Base-by-base conservation (phyloP, 2,888 invertebrate genomes). In the Patella pellucida region DNA sequence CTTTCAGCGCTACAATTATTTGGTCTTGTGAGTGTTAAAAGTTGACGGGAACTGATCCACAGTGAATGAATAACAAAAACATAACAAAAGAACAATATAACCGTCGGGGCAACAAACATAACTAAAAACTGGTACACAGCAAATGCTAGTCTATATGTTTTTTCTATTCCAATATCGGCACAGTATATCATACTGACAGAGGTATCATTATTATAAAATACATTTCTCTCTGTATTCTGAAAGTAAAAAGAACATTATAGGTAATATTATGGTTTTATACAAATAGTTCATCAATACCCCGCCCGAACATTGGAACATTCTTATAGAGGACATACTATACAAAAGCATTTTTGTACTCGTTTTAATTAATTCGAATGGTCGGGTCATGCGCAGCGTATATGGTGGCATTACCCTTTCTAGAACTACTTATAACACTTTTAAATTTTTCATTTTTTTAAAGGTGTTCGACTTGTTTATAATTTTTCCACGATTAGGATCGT, bases 61-160 rank as follows among this genome's bases (percentile, higher is more conserved):
- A 92, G 85, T 19, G 90, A 91, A 56, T 88, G 86, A 41, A 92
- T 91, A 79, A 92, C 91, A 19, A 89, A 87, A 9, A 89, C 82
- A 81, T 92, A 92, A 81, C 91, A 92, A 82, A 89, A 87, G 4
- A 87, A 79, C 89, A 92, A 91, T 69, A 91, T 82, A 16, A 89
- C 41, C 16, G 90, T 87, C 0, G 91, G 92, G 27, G 91, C 78
- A 7, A 89, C 82, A 77, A 91, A 91, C 87, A 91, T 89, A 68
- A 90, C 85, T 54, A 89, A 76, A 68, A 91, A 81, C 78, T 91
- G 91, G 80, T 91, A 91, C 68, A 91, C 81, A 70, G 90, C 89
- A 77, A 89, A 89, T 23, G 83, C 78, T 50, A 86, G 77, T 23
- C 85, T 78, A 73, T 78, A 77, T 3, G 78, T 76, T n/a, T 79